Base-by-base conservation (phyloP, 92 coral and sea anemone genomes). In the Porites divaricata region DNA sequence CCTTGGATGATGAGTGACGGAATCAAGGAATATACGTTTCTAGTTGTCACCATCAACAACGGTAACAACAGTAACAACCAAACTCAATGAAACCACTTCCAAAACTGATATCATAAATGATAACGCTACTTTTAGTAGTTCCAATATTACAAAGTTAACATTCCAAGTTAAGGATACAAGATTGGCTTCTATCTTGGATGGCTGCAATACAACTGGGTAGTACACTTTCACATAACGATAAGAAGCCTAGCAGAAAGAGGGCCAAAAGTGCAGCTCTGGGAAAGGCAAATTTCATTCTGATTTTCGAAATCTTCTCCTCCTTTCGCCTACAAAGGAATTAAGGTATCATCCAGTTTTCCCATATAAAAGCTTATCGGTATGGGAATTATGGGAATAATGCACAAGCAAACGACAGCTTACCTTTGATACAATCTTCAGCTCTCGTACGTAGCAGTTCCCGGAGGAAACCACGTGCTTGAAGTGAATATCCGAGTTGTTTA, bases 321-420 rank as follows among this genome's bases (percentile, higher is more conserved):
- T 70, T 24, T 45, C 48, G 21, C 75, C 75, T 23, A 70, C 48
- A 70, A 70, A 45, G 14, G 75, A 2, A 26, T 26, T 26, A 70
- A 25, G 53, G 49, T 70, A 70, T n/a, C n/a, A n/a, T 70, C 53
- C 69, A 64, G 69, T 70, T 70, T 70, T 25, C 75, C 75, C 75
- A 70, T 51, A 70, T 23, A 70, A 70, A 70, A 70, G 75, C 75
- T 70, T 2, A 70, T 70, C 75, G 75, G 24, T 26, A 23, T 26
- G 26, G 75, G 75, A 70, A 70, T 70, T 70, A 70, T 70, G 2
- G 69, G 69, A 52, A 70, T 70, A 23, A 70, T 70, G 53, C 75
- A 23, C 75, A 70, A 70, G 48, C 53, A 70, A 70, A 70, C 75
- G 21, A 70, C 75, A 70, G 75, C 75, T 16, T 6, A 22, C 72